Base-by-base conservation (phyloP, 2,797 vertebrate genomes). In the Sebastes baramenuke region DNA sequence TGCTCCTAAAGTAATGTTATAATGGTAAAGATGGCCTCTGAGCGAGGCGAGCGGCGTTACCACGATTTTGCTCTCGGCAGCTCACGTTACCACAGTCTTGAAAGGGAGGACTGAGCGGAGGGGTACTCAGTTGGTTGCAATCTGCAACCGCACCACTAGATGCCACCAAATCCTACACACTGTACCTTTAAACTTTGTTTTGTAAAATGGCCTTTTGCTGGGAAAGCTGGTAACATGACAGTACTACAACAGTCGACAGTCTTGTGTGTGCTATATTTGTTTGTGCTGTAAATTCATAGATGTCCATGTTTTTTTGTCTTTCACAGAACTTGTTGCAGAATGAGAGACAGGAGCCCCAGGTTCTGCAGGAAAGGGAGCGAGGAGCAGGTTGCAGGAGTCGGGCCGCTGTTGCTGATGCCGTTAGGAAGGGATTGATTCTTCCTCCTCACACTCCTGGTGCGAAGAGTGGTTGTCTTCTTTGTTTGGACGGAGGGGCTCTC, bases 391-490 rank as follows among this genome's bases (percentile, higher is more conserved):
- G 58, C 8, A 2, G 30, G 46, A 55, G 69, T 30, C 0, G 69
- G 72, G 60, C 84, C 69, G 34, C 72, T 78, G 76, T 76, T 94
- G 75, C 70, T 80, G 29, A 77, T 67, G 22, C 82, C 79, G 2
- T 76, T 49, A 0, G 89, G 75, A 25, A 78, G 29, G 5, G 93
- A 88, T 81, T 94, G 90, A 82, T 94, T 95, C 59, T 93, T 87
- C 80, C 92, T 94, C 67, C 94, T 92, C 69, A 96, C 95, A 8
- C 95, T 95, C 72, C 95, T 90, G 54, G 95, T 95, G 67, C 95
- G 94, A 34, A 95, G 93, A 13, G 95, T 95, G 59, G 93, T 92
- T 20, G 94, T 95, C 79, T 89, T 95, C 70, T 89, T 95, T 2
- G 94, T 95, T 64, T 84, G 92, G 59, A 81, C 46, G 71, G 87